Evolutionary conservation across 2,797 vertebrate species (phyloP).

Genomic region (Eulemur mongoz): DNA sequence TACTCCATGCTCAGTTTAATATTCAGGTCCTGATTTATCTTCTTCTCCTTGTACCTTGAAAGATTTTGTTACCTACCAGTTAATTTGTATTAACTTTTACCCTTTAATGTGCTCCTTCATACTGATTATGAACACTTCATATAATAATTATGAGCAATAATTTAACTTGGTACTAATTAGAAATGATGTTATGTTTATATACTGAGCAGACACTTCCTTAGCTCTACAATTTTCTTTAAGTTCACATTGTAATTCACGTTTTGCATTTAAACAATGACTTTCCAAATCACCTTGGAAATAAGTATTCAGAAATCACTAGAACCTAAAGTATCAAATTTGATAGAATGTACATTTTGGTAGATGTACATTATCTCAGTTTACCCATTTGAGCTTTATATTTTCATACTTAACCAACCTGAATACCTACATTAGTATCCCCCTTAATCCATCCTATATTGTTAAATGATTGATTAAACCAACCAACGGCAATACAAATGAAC

Average conservation of each 20-base stretch:
- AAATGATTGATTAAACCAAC: not conserved
- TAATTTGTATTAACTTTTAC: not conserved
- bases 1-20: not conserved
- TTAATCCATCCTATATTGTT: not conserved
- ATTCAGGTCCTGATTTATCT: not conserved
- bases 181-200: not conserved
- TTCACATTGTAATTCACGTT: not conserved
- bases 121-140: not conserved
- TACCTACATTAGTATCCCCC: rapidly evolving
- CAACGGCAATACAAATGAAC: not conserved
- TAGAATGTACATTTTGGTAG: not conserved
- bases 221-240: not conserved
- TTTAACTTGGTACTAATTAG: not conserved
- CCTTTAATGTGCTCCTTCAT: not conserved
- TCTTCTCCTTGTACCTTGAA: not conserved
- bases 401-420: not conserved
- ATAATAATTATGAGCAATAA: not conserved
- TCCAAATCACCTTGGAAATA: not conserved
- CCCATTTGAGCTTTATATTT: not conserved
- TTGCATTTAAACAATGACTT: not conserved
- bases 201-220: not conserved
- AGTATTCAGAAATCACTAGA: not conserved
- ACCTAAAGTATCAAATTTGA: not conserved
- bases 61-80: not conserved
- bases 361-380: not conserved